These are phyloP conservation scores for Drosophila biarmipes DNA, from an alignment of 1,140 invertebrate species.

Conservation along the genomic window DNA sequence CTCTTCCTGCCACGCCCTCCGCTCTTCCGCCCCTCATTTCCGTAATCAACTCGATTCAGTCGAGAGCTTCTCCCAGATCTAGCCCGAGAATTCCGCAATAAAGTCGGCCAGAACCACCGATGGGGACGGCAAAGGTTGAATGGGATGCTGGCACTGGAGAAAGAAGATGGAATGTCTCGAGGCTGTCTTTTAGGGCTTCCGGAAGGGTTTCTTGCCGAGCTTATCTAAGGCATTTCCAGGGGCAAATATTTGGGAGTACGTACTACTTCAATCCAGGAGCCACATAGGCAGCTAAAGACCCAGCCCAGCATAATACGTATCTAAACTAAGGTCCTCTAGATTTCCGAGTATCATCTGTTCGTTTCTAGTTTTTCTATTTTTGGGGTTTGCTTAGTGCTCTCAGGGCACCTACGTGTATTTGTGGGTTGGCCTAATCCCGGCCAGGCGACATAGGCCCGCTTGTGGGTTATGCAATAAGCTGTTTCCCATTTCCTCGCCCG, in stretches of 20 bases:
- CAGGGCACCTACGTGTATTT: background rate
- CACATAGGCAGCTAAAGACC: too few species aligned
- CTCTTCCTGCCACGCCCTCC: background rate
- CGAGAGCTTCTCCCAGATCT: conserved; percentile 43
- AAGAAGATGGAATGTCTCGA: too few species aligned
- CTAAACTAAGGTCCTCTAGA: too few species aligned
- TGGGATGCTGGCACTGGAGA: background rate
- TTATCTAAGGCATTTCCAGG: too few species aligned
- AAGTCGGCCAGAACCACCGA: conserved; percentile 8
- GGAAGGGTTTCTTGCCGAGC: too few species aligned
- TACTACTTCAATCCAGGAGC: too few species aligned
- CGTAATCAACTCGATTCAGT: conserved; percentile 68
- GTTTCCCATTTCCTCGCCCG: conserved; percentile 48
- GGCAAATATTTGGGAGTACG: too few species aligned
- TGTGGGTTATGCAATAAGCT: conserved; percentile 68
- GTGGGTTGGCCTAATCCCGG: conserved; percentile 36
- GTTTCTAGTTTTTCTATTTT: background rate
- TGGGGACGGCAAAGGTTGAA: conserved; percentile 13
- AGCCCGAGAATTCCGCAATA: conserved; percentile 29
- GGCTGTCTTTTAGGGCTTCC: too few species aligned
- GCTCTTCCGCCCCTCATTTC: background rate
- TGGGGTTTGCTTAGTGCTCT: background rate
- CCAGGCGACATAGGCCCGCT: conserved; percentile 44
- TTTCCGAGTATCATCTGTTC: too few species aligned
- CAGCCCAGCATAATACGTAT: too few species aligned